Evolutionary conservation across 2,888 invertebrate genomes (phyloP).

Genomic region (Orchesella flavescens): DNA sequence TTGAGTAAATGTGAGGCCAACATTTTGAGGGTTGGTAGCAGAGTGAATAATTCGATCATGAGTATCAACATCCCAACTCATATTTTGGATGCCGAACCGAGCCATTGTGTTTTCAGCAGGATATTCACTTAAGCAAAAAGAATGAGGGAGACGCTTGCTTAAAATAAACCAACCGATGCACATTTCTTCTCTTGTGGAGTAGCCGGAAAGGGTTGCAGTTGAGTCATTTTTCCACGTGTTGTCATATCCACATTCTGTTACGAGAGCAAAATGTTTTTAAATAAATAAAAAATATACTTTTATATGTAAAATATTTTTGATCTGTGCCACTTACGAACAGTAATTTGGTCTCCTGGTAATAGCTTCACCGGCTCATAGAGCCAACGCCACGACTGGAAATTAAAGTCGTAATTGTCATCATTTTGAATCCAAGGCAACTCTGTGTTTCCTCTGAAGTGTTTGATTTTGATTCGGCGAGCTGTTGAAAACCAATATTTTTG

Average conservation of each 20-base stretch:
- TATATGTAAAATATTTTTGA: too few species aligned
- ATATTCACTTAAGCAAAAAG: constrained; percentile 35
- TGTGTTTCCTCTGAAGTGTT: constrained; percentile 15
- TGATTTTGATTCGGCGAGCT: constrained; percentile 13
- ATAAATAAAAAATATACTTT: too few species aligned
- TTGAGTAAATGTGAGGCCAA: too few species aligned
- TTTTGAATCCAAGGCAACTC: constrained; percentile 48
- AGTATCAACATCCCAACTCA: background rate
- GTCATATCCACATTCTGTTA: constrained; percentile 38
- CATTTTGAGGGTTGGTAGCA: too few species aligned
- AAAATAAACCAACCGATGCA: constrained; percentile 35
- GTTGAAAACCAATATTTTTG: too few species aligned
- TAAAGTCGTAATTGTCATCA: too few species aligned
- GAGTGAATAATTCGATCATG: too few species aligned
- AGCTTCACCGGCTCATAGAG: too few species aligned
- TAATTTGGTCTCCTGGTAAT: too few species aligned
- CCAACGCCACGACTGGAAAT: too few species aligned
- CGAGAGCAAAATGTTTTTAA: too few species aligned
- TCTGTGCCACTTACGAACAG: too few species aligned
- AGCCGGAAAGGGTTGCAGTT: background rate
- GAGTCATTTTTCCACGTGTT: constrained; percentile 14
- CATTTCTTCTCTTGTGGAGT: constrained; percentile 43
- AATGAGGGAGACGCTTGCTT: constrained; percentile 16
- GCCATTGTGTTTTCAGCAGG: background rate
- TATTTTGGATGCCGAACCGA: constrained; percentile 37